Conservation (phyloP, 1,140 invertebrate genomes). For the Panulirus ornatus region DNA sequence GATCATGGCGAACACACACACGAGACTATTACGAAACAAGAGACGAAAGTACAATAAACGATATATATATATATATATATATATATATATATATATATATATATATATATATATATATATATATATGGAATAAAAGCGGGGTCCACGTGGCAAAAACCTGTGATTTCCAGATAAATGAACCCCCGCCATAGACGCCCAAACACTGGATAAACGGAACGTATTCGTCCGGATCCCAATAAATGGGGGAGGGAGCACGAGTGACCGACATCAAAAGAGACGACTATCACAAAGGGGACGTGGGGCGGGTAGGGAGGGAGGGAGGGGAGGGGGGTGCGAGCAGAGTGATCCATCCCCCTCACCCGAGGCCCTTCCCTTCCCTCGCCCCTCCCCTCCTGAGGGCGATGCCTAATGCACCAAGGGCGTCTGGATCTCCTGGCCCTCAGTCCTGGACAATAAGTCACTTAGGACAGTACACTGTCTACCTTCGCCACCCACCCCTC, state of each 20-base stretch:
- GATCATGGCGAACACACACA: too few species aligned
- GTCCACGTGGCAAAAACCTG: too few species aligned
- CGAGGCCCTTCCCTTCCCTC: not conserved
- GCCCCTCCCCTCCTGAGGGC: too few species aligned
- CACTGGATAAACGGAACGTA: not conserved
- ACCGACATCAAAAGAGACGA: not conserved
- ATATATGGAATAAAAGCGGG: too few species aligned
- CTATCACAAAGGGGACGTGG: not conserved
- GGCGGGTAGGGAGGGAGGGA: not conserved
- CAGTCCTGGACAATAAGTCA: not conserved
- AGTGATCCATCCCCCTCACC: not conserved
- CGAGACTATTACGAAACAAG: too few species aligned
- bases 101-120: too few species aligned
- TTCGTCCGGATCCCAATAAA: not conserved
- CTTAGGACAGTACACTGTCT: constrained; percentile 1
- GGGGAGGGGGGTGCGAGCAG: not conserved
- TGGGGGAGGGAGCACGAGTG: not conserved
- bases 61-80: too few species aligned
- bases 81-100: too few species aligned
- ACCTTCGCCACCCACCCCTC: not conserved
- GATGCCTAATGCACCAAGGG: not conserved
- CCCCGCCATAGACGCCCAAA: too few species aligned
- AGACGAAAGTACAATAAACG: too few species aligned
- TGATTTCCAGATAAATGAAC: too few species aligned
- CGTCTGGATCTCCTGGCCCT: not conserved